Evolutionary conservation across 2,797 vertebrate species (phyloP), one percentile per base, ranked within the genome.

Genomic region (Tachyglossus aculeatus): DNA sequence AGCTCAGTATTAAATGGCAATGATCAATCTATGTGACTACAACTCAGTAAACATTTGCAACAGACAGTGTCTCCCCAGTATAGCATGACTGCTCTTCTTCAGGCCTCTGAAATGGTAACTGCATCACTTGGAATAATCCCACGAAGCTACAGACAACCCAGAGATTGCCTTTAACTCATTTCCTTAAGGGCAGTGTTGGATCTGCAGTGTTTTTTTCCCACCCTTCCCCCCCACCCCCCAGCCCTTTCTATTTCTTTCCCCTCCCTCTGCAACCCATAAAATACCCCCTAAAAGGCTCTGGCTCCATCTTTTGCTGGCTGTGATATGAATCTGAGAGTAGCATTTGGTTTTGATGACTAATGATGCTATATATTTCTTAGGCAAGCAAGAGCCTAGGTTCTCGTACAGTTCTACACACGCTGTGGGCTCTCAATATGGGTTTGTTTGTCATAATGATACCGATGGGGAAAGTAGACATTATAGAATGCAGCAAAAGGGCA

Each of bases 1-100:
- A 24, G 41, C 8, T 66, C 40, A 57, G 78, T 62, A 60, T 61
- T 63, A 66, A 68, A 6, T 18, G 31, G 45, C 24, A 48, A 71
- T 60, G 60, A 54, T 50, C 38, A 36, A 62, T 65, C 32, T 51
- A 22, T 19, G 41, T 72, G 33, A 65, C 41, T n/a, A 47, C 5
- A 61, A 36, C 45, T 71, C 59, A 80, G 60, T 47, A 69, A 76
- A 71, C 25, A 67, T 55, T 58, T 61, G 63, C 37, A 74, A n/a
- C n/a, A n/a, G n/a, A n/a, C n/a, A 78, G 36, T 57, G 74, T 71
- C 44, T 68, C 64, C 24, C 24, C 55, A 31, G 24, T 25, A 29
- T n/a, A 18, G 33, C 63, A 16, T 51, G 50, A 60, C 1, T 69
- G 8, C 25, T 62, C 75, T 47, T 29, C 38, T 27, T 36, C 32